Percentiles rank a stretch among this genome's conserved stretches.
Conservation (phyloP, 2,113 vertebrate genomes). For the Apaloderma vittatum region DNA sequence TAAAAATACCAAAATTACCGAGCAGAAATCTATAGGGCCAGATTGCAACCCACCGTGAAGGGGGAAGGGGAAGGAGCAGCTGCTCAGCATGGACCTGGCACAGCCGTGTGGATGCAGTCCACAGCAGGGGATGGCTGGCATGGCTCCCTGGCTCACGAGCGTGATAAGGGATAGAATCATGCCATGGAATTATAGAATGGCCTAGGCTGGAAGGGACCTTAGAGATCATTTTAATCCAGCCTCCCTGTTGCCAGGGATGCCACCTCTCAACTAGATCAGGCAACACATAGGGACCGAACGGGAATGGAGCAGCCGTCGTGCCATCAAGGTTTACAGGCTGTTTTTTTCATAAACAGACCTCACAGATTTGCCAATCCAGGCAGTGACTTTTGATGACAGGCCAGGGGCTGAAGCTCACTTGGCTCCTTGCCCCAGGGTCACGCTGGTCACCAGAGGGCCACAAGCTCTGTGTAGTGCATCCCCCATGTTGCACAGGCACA, state of each 20-base stretch:
- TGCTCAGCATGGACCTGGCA: not conserved
- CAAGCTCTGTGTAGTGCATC: not conserved
- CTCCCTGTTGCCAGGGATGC: too few species aligned
- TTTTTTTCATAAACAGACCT: not conserved
- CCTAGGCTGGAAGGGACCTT: too few species aligned
- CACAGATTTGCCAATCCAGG: not conserved
- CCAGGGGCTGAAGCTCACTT: not conserved
- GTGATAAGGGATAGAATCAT: not conserved
- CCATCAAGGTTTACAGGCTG: not conserved
- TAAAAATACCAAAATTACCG: not conserved
- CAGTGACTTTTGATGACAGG: fast-evolving
- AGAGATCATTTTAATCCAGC: too few species aligned
- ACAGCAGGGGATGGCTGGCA: not conserved
- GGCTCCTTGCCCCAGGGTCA: not conserved
- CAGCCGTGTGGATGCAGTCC: fast-evolving
- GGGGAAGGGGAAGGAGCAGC: fast-evolving
- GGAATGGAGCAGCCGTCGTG: not conserved
- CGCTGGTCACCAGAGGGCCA: fast-evolving
- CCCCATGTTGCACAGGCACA: not conserved
- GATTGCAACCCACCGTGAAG: not conserved
- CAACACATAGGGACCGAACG: too few species aligned
- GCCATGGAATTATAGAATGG: too few species aligned
- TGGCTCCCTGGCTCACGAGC: fast-evolving
- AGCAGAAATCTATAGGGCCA: not conserved
- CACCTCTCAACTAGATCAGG: too few species aligned